These are phyloP conservation scores for Serinus canaria DNA, from an alignment of 2,113 vertebrate genomes.

Conservation along the genomic window DNA sequence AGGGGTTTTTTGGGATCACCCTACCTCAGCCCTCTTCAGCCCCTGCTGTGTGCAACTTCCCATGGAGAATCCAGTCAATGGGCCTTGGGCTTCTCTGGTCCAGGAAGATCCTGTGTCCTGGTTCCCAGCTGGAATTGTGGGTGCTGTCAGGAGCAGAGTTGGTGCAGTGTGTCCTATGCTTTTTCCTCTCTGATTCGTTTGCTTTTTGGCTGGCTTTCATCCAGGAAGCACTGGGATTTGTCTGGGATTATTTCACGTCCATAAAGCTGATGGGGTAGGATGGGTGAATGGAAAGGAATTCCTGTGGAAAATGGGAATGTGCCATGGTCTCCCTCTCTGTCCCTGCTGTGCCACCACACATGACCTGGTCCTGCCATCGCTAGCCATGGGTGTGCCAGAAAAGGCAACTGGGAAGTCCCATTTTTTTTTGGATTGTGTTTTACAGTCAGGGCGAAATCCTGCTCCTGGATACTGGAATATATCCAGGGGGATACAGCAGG, in stretches of 20 bases:
- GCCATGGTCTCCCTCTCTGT: neutral
- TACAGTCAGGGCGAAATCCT: neutral
- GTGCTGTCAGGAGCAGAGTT: neutral
- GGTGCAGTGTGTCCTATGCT: neutral
- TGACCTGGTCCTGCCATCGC: neutral
- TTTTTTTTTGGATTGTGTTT: neutral
- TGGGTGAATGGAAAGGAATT: neutral
- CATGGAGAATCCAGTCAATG: neutral
- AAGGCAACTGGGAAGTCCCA: neutral
- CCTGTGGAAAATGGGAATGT: neutral
- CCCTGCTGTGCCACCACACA: neutral
- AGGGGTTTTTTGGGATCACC: neutral
- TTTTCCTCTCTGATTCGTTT: accelerated
- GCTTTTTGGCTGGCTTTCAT: neutral
- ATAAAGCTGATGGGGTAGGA: neutral
- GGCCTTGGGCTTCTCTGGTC: neutral
- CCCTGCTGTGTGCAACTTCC: neutral
- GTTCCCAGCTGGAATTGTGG: neutral
- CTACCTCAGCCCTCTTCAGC: neutral
- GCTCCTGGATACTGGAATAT: neutral
- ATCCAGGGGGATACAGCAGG: neutral
- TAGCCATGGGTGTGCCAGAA: neutral
- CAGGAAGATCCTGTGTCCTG: neutral
- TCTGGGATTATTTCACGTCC: neutral
- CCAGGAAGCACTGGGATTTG: neutral